Evolutionary conservation across 2,797 vertebrate species (phyloP).

Genomic region (Aphelocoma californica): DNA sequence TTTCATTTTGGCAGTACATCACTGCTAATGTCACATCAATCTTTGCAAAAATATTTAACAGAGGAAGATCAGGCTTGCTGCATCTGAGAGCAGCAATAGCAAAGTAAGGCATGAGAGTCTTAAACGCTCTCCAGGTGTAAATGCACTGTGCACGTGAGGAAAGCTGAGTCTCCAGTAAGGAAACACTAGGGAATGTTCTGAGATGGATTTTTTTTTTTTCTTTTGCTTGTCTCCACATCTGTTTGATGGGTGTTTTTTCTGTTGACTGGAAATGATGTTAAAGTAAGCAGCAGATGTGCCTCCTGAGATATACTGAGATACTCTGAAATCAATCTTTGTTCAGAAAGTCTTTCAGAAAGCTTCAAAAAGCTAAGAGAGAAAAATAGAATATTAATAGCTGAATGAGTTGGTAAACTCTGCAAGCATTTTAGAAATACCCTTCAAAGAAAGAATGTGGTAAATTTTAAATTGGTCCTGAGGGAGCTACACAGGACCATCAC

Average conservation of each 20-base stretch:
- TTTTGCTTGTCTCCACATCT: neutral
- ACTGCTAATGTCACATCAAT: neutral
- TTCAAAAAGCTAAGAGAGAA: neutral
- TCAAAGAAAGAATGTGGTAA: neutral
- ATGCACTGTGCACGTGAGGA: neutral
- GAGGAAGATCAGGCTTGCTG: neutral
- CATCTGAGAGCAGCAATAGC: neutral
- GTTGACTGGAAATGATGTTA: neutral
- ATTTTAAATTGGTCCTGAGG: conserved; percentile 14
- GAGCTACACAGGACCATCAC: neutral
- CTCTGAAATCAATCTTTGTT: neutral
- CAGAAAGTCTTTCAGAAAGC: neutral
- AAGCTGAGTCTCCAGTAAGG: neutral
- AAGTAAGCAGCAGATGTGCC: neutral
- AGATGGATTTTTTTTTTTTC: neutral
- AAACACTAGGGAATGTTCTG: neutral
- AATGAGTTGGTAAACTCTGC: neutral
- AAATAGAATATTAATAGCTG: neutral
- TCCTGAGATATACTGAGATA: neutral
- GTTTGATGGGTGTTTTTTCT: neutral
- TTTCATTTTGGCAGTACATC: neutral
- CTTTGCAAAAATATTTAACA: neutral
- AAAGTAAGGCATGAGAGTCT: neutral
- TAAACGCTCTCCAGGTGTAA: neutral
- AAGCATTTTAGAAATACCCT: neutral